Evolutionary conservation across 2,888 invertebrate species (phyloP), one percentile per base, ranked within the genome.

Genomic region (Philopedon plagiatum): DNA sequence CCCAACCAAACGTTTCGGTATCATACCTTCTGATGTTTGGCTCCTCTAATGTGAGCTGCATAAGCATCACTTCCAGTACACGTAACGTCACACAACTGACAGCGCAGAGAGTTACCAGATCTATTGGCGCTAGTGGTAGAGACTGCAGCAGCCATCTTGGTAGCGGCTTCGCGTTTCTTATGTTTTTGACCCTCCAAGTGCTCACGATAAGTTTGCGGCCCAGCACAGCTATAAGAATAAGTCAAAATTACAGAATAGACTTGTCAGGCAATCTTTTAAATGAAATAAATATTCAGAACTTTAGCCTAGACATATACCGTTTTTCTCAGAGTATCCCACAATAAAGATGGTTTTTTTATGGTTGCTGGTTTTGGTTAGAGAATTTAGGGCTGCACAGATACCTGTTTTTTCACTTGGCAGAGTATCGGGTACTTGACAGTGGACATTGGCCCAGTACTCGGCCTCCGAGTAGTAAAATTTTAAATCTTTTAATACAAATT

Each of bases 31-130:
- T 97, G 97, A 88, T 99, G 99, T 86, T 99, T 99, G 78, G 97
- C 94, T 74, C 99, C 99, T 71, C 98, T 91, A 79, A 99, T 96
- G 87, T 99, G 99, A 51, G 98, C 97, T 41, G 97, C 97, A 87
- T 99, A 99, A 0, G 99, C 98, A 88, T 99, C 99, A 66, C 95
- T 94, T 66, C 99, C 99, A 9, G 99, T 99, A 87, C 99, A 99
- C 9, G 98, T 97, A 8, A 99, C 98, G 88, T 98, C 97, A 82
- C 99, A 99, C 73, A 99, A 90, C 86, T 99, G 98, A 87, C 99
- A 99, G 77, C 97, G 92, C 81, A 97, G 87, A 19, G 93, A 92
- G 80, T 89, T 91, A 60, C 91, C 89, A 23, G 90, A 88, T 57
- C 90, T 87, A 79, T 92, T 87, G 80, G 90, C 85, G 78, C 89